Evolutionary conservation across 2,797 vertebrate genomes (phyloP).

Genomic region (Sebastes vulpes): DNA sequence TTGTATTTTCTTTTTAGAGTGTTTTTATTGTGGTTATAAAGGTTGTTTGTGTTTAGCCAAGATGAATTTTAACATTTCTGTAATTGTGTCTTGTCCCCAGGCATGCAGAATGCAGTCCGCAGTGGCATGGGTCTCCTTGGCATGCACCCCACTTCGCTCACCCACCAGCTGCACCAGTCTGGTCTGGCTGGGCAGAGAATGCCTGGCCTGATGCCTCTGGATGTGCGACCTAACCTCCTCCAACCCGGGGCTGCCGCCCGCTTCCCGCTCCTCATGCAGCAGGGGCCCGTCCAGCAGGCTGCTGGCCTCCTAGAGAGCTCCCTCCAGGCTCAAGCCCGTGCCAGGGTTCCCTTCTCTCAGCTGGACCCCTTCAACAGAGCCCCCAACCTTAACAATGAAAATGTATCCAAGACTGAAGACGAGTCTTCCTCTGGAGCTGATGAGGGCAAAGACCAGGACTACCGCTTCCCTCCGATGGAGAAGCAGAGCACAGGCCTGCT

Average conservation of each 20-base stretch:
- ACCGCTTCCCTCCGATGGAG: constrained; percentile 95
- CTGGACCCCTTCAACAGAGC: constrained; percentile 91
- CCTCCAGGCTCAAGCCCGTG: constrained; percentile 89
- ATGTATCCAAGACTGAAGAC: constrained; percentile 88
- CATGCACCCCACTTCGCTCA: constrained; percentile 89
- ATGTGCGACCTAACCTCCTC: constrained; percentile 92
- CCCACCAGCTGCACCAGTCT: constrained; percentile 90
- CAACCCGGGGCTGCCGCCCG: constrained; percentile 81
- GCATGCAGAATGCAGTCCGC: constrained; percentile 87
- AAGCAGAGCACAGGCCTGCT: constrained; percentile 89
- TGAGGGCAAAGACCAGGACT: constrained; percentile 97
- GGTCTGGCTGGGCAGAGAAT: constrained; percentile 90
- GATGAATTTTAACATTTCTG: background rate
- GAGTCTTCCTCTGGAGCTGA: constrained; percentile 87
- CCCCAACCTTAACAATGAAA: constrained; percentile 87
- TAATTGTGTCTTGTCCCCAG: constrained; percentile 57
- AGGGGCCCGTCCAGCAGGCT: constrained; percentile 88
- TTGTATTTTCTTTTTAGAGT: background rate
- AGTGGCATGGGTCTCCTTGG: constrained; percentile 90
- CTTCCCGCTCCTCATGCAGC: constrained; percentile 93
- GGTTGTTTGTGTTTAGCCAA: background rate
- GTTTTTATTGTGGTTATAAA: background rate
- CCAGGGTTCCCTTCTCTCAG: constrained; percentile 91
- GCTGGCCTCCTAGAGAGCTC: constrained; percentile 87
- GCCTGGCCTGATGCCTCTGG: constrained; percentile 92